These are phyloP conservation scores for Drosophila eugracilis DNA, from an alignment of 1,140 invertebrate genomes.

Conservation along the genomic window DNA sequence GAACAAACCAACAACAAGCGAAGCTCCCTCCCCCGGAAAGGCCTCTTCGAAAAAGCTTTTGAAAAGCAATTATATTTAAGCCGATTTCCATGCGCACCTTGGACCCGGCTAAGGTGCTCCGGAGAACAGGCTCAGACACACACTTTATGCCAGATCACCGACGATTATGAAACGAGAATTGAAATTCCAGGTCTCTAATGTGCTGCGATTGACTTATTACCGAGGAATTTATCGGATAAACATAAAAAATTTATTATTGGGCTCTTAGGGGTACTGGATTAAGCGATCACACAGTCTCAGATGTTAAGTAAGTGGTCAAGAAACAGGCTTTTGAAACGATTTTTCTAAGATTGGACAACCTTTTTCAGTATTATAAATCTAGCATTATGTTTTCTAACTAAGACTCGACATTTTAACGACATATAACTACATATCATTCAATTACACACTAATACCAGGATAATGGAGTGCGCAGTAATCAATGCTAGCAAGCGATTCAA, in stretches of 20 bases:
- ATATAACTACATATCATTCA: no score
- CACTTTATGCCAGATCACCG: conserved; percentile 41
- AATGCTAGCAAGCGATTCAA: neutral
- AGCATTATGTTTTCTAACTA: no score
- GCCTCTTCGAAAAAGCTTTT: conserved; percentile 41
- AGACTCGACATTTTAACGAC: no score
- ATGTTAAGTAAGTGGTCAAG: conserved; percentile 12
- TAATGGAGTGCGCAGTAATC: neutral
- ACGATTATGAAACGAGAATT: conserved; percentile 47
- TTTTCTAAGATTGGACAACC: no score
- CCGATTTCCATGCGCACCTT: conserved; percentile 68
- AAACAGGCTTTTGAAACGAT: neutral
- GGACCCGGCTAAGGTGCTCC: conserved; percentile 27
- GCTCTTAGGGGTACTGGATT: conserved; percentile 39
- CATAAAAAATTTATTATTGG: conserved; percentile 25
- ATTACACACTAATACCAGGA: no score
- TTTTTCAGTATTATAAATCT: no score
- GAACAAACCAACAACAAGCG: conserved; percentile 48
- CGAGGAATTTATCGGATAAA: conserved; percentile 40
- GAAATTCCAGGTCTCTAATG: conserved; percentile 49
- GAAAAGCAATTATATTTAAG: conserved; percentile 74
- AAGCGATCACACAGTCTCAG: conserved; percentile 21
- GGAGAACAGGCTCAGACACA: conserved; percentile 37
- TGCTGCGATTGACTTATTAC: conserved; percentile 49
- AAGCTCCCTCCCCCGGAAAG: neutral